Conservation (phyloP, 2,113 vertebrate genomes). For the Myrmecophaga tridactyla region DNA sequence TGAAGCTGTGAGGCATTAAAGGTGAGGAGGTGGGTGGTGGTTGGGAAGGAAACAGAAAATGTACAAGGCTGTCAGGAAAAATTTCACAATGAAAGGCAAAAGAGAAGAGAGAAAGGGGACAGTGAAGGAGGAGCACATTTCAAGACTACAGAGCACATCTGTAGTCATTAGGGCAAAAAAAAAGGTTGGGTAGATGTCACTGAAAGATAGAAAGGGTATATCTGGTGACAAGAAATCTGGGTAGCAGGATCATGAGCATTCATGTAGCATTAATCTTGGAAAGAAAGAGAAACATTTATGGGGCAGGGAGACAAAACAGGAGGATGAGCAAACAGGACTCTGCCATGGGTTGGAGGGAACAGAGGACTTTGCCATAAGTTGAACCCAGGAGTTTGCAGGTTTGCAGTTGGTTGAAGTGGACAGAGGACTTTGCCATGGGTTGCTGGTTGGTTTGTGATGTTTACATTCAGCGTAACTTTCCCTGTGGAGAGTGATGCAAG, state of each 20-base stretch:
- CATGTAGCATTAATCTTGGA: accelerated
- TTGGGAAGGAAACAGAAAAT: neutral
- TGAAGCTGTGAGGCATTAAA: neutral
- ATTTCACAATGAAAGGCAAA: neutral
- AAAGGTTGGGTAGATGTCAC: accelerated
- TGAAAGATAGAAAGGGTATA: neutral
- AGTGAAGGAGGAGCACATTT: neutral
- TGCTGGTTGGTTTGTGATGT: neutral
- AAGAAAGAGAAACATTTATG: neutral
- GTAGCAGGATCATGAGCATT: neutral
- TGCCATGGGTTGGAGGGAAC: neutral
- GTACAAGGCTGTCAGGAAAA: accelerated
- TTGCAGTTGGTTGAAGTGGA: too few species aligned
- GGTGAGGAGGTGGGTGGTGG: neutral
- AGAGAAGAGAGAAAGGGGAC: neutral
- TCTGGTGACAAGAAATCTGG: too few species aligned
- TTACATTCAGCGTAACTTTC: neutral
- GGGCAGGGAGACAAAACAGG: too few species aligned
- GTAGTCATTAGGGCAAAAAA: too few species aligned
- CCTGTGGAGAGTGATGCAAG: accelerated
- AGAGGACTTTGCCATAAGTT: neutral
- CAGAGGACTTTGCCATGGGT: neutral
- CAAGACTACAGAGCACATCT: neutral
- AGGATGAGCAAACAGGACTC: neutral
- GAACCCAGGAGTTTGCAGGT: too few species aligned